phyloP scores from a whole-genome alignment of 2,113 vertebrate species.

The Mastomys natalensis region DNA sequence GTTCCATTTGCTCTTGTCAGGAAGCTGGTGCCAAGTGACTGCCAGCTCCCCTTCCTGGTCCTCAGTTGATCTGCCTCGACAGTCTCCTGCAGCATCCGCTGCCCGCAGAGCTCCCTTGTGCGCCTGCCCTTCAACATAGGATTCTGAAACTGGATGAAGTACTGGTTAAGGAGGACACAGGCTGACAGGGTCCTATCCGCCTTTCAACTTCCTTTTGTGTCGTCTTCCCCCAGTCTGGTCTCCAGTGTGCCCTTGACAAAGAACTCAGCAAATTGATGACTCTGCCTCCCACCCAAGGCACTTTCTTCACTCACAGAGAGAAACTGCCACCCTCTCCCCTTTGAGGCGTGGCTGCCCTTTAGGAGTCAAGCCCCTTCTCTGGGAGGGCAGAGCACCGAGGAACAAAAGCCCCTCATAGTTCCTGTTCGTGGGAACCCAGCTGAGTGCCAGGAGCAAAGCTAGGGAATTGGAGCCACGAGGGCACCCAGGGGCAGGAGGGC shows the following conservation, averaged over 20 bases:
- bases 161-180: fast-evolving
- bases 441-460: not conserved
- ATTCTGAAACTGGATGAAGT: not conserved
- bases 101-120: not conserved
- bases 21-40: not conserved
- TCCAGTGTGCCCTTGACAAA: not conserved
- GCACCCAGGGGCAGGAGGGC: not conserved
- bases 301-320: not conserved
- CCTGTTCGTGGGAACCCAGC: not conserved
- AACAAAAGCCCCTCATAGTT: not conserved
- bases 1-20: not conserved
- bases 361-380: not conserved
- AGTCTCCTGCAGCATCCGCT: not conserved
- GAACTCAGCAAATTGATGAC: not conserved
- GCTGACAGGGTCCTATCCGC: not conserved
- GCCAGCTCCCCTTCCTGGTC: not conserved
- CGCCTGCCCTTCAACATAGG: fast-evolving
- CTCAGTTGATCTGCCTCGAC: not conserved
- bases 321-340: not conserved
- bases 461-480: not conserved
- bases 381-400: not conserved
- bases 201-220: not conserved
- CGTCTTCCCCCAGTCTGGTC: not conserved
- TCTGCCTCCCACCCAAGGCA: not conserved
- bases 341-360: not conserved